Conservation (phyloP, 2,888 invertebrate genomes). For the Iphiclides podalirius region DNA sequence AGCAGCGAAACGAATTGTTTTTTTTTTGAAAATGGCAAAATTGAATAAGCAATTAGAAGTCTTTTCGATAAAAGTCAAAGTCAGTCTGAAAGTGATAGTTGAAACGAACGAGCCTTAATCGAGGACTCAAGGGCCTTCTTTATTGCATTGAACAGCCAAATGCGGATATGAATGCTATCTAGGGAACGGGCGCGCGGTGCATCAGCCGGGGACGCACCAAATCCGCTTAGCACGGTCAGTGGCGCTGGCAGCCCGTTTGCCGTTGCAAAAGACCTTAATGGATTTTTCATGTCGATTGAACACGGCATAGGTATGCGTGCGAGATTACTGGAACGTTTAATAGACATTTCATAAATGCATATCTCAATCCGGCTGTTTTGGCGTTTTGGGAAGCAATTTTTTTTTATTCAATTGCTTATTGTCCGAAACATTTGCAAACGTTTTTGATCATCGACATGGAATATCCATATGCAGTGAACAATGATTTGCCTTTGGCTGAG, state of each 20-base stretch:
- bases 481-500: conserved; percentile 2
- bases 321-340: conserved; percentile 50
- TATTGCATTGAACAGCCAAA: conserved; percentile 2
- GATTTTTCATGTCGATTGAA: conserved; percentile 76
- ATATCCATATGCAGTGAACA: conserved; percentile 2
- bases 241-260: conserved; percentile 54
- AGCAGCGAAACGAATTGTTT: no score
- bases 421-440: neutral
- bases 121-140: no score
- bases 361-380: conserved; percentile 9
- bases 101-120: no score
- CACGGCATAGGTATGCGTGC: conserved; percentile 52
- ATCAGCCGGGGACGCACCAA: conserved; percentile 52
- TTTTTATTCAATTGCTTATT: no score
- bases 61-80: no score
- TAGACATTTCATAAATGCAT: conserved; percentile 29
- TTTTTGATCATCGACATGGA: neutral
- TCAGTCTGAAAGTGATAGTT: no score
- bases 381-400: conserved; percentile 4
- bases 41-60: no score
- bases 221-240: conserved; percentile 77
- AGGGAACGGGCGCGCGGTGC: conserved; percentile 12
- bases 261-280: conserved; percentile 62
- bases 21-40: no score
- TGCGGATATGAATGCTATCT: conserved; percentile 7